Percentiles rank a stretch among this genome's conserved stretches.
Conservation (phyloP, 2,113 vertebrate genomes). For the Peucedramus taeniatus region DNA sequence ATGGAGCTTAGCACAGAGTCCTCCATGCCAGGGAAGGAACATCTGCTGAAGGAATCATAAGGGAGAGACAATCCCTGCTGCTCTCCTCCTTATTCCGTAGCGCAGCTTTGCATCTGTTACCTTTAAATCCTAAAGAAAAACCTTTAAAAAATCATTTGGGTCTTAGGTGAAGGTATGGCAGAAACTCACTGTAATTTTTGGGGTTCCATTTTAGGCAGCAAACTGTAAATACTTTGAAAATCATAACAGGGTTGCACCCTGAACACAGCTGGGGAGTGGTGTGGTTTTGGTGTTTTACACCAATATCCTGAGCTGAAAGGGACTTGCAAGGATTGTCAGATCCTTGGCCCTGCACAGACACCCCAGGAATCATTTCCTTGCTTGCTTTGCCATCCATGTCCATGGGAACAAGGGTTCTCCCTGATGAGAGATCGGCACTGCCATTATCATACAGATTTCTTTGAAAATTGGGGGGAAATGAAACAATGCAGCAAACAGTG, state of each 20-base stretch:
- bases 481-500: not conserved
- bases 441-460: not conserved
- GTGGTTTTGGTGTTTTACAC: not conserved
- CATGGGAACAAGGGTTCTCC: not conserved
- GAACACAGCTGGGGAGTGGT: not conserved
- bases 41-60: constrained; percentile 61
- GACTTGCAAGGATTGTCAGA: not conserved
- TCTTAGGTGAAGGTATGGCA: not conserved
- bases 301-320: not conserved
- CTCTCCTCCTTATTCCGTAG: not conserved
- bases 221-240: not conserved
- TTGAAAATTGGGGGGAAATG: not conserved
- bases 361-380: not conserved
- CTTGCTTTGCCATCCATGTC: not conserved
- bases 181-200: not conserved
- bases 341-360: not conserved
- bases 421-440: not conserved
- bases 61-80: constrained; percentile 40
- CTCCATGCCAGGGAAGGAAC: constrained; percentile 40
- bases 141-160: not conserved
- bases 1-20: constrained; percentile 59
- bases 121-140: not conserved
- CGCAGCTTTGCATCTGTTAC: not conserved
- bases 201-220: not conserved
- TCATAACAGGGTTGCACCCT: accelerated